These are phyloP conservation scores for Boloria euphrosyne DNA, from an alignment of 2,888 invertebrate genomes.

Conservation along the genomic window DNA sequence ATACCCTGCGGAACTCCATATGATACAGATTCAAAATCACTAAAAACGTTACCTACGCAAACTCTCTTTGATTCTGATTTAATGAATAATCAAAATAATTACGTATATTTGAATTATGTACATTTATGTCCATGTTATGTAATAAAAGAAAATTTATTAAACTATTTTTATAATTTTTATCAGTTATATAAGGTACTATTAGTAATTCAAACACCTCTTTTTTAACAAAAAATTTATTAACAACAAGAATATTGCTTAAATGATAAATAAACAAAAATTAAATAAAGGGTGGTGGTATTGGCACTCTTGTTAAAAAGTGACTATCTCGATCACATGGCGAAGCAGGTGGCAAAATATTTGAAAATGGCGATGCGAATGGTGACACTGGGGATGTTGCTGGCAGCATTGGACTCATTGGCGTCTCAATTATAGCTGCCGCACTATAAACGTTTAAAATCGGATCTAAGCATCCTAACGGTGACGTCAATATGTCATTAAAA, in stretches of 20 bases:
- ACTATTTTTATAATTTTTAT: no score
- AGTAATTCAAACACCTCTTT: background rate
- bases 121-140: no score
- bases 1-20: no score
- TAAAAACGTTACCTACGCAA: no score
- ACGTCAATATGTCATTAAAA: constrained; percentile 35
- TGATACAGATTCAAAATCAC: no score
- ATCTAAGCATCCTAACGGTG: constrained; percentile 42
- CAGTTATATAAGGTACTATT: background rate
- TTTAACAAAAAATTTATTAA: no score
- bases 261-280: constrained; percentile 12
- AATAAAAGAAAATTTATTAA: no score
- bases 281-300: constrained; percentile 40
- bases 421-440: constrained; percentile 33
- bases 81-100: no score
- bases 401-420: constrained; percentile 50
- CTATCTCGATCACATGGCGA: constrained; percentile 24
- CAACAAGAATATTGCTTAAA: no score
- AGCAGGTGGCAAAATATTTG: constrained; percentile 19
- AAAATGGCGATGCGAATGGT: constrained; percentile 47
- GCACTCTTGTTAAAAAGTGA: constrained; percentile 24
- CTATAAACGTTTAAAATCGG: constrained; percentile 37
- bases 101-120: no score
- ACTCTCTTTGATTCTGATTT: no score
- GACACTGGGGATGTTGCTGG: constrained; percentile 60